Base-by-base conservation (phyloP, 92 coral and sea anemone genomes). In the Galaxea fascicularis region DNA sequence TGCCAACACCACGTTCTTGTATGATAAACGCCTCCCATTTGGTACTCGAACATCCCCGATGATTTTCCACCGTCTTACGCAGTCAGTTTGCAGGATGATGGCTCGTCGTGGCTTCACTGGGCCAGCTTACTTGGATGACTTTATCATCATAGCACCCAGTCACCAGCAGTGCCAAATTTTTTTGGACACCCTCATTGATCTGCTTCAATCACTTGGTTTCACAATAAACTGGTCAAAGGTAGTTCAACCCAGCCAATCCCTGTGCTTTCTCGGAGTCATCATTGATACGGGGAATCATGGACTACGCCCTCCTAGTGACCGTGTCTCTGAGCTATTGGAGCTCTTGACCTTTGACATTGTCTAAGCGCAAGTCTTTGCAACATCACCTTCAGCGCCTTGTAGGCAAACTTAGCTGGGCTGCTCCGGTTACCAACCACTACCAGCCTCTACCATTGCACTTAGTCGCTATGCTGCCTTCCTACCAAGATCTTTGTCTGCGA, bases 71-170 rank as follows among this genome's bases (percentile, higher is more conserved):
- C 74, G 83, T 57, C 83, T 78, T 64, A 35, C 83, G 58, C 83
- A 78, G 73, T 78, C 73, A 62, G 83, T 78, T 70, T 64, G 83
- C 83, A 64, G 74, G 68, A 78, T 78, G 83, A 78, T 78, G 83
- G 83, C 46, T n/a, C 60, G 17, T 11, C 60, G 60, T 54, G 60
- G 60, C 60, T 76, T 76, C 70, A 76, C 82, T 39, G 82, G 63
- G 74, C 83, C 64, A 27, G 63, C 83, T 65, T 78, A 78, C 73
- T 62, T 78, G 71, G 83, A 78, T 39, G 83, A 78, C 63, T 78
- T 78, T 22, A 72, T 78, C 29, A 59, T 78, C 70, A 78, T 20
- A 35, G 83, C 60, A 78, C 56, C 83, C 58, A 41, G 74, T 46
- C 83, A 78, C 51, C 51, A 46, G 51, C 7, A 13, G 51, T 46